Evolutionary conservation across 1,140 invertebrate genomes (phyloP).

Genomic region (Pararge aegeria): DNA sequence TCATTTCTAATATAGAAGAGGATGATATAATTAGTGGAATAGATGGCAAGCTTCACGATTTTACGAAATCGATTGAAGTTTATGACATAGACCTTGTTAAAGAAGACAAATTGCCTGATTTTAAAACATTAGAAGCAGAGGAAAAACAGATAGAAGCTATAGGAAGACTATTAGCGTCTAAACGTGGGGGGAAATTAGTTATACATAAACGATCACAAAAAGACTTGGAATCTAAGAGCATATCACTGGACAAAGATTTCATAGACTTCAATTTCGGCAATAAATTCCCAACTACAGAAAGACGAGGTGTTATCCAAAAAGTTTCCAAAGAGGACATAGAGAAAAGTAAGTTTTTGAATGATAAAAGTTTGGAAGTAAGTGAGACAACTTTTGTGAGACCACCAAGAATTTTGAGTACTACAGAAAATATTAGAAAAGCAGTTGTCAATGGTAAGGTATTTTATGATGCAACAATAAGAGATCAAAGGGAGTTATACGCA

Average conservation of each 20-base stretch:
- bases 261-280: conserved; percentile 64
- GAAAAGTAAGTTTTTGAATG: conserved; percentile 52
- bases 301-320: conserved; percentile 58
- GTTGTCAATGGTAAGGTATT: conserved; percentile 70
- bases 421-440: conserved; percentile 65
- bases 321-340: conserved; percentile 69
- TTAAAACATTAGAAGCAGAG: conserved; percentile 72
- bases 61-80: conserved; percentile 68
- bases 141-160: conserved; percentile 78
- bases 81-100: conserved; percentile 70
- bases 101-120: conserved; percentile 56
- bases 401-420: conserved; percentile 62
- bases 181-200: conserved; percentile 59
- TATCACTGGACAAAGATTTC: conserved; percentile 60
- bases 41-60: conserved; percentile 71
- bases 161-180: conserved; percentile 65
- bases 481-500: conserved; percentile 54
- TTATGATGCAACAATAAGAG: conserved; percentile 65
- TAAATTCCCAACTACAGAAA: conserved; percentile 56
- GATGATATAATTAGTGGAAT: conserved; percentile 61
- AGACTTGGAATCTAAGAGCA: conserved; percentile 63
- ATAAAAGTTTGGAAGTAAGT: conserved; percentile 69
- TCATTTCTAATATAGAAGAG: conserved; percentile 36
- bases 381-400: conserved; percentile 67
- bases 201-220: conserved; percentile 69